Evolutionary conservation across 2,797 vertebrate genomes (phyloP), one percentile per base, ranked within the genome.

Genomic region (Notolabrus celidotus): DNA sequence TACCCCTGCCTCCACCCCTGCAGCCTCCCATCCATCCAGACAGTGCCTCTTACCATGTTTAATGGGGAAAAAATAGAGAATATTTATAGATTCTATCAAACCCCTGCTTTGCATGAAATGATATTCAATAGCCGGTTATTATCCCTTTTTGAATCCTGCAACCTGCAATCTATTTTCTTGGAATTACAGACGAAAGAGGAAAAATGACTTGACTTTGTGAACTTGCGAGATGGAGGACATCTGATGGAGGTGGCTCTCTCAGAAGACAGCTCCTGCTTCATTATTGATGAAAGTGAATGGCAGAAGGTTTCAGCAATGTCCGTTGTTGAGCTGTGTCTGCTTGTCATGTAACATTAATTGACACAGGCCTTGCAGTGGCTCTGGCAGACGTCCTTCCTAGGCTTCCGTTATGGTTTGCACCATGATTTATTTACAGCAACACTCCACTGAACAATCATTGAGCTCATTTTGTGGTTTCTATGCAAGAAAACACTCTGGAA

Each of bases 211-310:
- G 39, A 55, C 45, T 71, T 14, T 77, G 25, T 67, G 34, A 82
- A 84, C 42, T 49, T 29, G 41, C 7, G 27, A 45, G 47, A 50
- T 34, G 36, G 71, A 63, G 16, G 55, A 73, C 64, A 57, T n/a
- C n/a, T n/a, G n/a, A 54, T 71, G 39, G 51, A 0, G 9, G 34
- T 19, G 3, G 22, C 65, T 87, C 53, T 41, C 36, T 74, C 65
- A 3, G 57, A 42, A 77, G 81, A 79, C 67, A 38, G 23, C 70
- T 80, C 66, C 50, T 36, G 6, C 49, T 91, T 57, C 64, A 89
- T 92, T 89, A 91, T 91, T 88, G 80, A 93, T 93, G 84, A 84
- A 74, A 72, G 82, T 71, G 80, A 88, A 82, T 43, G 74, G 80
- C 79, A 71, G 75, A 60, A 50, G 78, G 81, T 81, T 82, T 80